Evolutionary conservation across 1,140 invertebrate genomes (phyloP), one percentile per base, ranked within the genome.

Genomic region (Coelopa frigida): DNA sequence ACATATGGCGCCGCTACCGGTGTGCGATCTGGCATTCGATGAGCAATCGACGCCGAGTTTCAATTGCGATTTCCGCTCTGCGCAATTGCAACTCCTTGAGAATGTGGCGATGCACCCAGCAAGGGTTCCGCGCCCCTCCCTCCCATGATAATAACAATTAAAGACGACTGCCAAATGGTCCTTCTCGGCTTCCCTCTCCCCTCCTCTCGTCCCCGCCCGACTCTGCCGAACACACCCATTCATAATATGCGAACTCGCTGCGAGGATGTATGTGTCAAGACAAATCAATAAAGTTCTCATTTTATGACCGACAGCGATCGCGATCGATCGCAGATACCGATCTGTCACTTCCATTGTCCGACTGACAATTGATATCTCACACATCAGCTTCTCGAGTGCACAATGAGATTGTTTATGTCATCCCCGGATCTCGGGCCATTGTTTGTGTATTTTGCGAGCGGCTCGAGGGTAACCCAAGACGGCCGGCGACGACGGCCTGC

Each of bases 261-360:
- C n/a, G n/a, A n/a, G n/a, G n/a, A n/a, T 57, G 36, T 56, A 61
- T 50, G 54, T 63, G 60, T 63, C 60, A 63, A 53, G 61, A 63
- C 60, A 63, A 63, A 63, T 63, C 60, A 63, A 63, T 63, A 63
- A 63, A 63, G 58, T 64, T 64, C 49, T 64, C 56, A 63, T 63
- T 63, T 63, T 63, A 63, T 63, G 54, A 61, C 58, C 48, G 48
- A 17, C 29, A 32, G 32, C 7, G 27, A 29, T 29, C 21, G 42
- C 24, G 15, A 32, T 33, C 42, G 31, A n/a, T 15, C 10, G 27
- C 36, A 48, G 46, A 42, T 48, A 48, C 64, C 63, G 61, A 63
- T 63, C 61, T 64, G 60, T 63, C 61, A 63, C 56, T 63, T 61
- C 63, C 56, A 63, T 63, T 63, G 60, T 63, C 60, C 44, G 31